These are phyloP conservation scores for Nephrotoma flavescens DNA, from an alignment of 2,888 invertebrate species.

Conservation along the genomic window DNA sequence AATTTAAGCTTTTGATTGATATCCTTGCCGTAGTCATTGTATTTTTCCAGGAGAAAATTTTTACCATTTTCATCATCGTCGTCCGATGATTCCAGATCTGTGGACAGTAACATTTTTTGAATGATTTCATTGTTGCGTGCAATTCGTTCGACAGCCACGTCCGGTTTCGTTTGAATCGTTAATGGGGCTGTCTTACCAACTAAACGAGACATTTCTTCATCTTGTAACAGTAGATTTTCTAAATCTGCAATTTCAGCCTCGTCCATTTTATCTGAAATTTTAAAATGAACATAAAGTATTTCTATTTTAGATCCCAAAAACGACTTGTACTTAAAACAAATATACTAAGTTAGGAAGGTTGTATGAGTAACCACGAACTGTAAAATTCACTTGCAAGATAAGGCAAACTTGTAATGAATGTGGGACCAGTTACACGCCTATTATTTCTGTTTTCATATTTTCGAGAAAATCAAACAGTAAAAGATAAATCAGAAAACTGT, in stretches of 20 bases:
- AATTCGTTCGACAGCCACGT: background rate
- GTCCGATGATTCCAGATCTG: background rate
- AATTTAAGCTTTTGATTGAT: background rate
- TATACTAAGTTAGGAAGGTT: too few relatives aligned
- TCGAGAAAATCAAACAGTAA: too few relatives aligned
- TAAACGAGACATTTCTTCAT: conserved; percentile 14
- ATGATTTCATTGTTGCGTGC: background rate
- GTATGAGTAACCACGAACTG: too few relatives aligned
- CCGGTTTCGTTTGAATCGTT: background rate
- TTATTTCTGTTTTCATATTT: too few relatives aligned
- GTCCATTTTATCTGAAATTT: conserved; percentile 7
- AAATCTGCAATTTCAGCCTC: conserved; percentile 19
- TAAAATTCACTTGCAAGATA: too few relatives aligned
- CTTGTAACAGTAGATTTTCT: conserved; percentile 21
- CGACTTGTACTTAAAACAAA: too few relatives aligned
- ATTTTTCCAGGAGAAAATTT: background rate
- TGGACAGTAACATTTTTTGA: background rate
- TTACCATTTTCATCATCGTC: background rate
- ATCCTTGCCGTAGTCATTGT: background rate
- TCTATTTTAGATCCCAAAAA: too few relatives aligned
- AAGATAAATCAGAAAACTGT: too few relatives aligned
- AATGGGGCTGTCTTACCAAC: background rate
- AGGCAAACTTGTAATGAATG: too few relatives aligned
- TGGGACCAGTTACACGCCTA: too few relatives aligned
- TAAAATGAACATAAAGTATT: too few relatives aligned